Conservation (phyloP, 2,797 vertebrate genomes). For the Pseudochaenichthys georgianus region DNA sequence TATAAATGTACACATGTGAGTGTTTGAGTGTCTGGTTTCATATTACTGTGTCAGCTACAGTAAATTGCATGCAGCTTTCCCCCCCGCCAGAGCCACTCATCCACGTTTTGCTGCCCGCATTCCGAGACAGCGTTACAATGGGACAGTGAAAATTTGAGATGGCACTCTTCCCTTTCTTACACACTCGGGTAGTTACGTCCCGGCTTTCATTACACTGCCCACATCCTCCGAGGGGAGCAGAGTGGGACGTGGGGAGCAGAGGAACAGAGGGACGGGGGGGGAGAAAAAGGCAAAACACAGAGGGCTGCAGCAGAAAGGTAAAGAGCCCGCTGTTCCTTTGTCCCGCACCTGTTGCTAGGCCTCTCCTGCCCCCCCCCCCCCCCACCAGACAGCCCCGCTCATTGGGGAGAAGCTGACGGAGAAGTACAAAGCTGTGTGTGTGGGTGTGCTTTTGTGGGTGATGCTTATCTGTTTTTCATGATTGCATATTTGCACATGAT, state of each 20-base stretch:
- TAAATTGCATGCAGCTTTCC: conserved; percentile 78
- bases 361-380: conserved; percentile 62
- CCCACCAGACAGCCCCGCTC: conserved; percentile 43
- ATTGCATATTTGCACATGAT: conserved; percentile 17
- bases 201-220: conserved; percentile 46
- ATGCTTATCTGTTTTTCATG: conserved; percentile 7
- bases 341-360: conserved; percentile 83
- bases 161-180: conserved; percentile 53
- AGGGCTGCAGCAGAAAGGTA: conserved; percentile 70
- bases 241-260: conserved; percentile 41
- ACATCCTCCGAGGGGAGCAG: conserved; percentile 52
- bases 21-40: conserved; percentile 68
- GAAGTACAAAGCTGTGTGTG: conserved; percentile 57
- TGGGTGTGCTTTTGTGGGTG: conserved; percentile 8
- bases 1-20: conserved; percentile 74
- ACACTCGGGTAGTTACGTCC: conserved; percentile 49
- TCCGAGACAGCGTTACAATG: conserved; percentile 71
- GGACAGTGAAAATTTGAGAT: conserved; percentile 72
- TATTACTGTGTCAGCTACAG: conserved; percentile 78
- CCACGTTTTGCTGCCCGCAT: conserved; percentile 68
- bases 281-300: conserved; percentile 39
- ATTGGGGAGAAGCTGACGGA: conserved; percentile 43
- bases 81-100: conserved; percentile 69
- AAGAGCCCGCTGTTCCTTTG: conserved; percentile 81
- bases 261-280: conserved; percentile 34